Evolutionary conservation across 2,113 vertebrate genomes (phyloP), one percentile per base, ranked within the genome.

Genomic region (Siniperca knerii): DNA sequence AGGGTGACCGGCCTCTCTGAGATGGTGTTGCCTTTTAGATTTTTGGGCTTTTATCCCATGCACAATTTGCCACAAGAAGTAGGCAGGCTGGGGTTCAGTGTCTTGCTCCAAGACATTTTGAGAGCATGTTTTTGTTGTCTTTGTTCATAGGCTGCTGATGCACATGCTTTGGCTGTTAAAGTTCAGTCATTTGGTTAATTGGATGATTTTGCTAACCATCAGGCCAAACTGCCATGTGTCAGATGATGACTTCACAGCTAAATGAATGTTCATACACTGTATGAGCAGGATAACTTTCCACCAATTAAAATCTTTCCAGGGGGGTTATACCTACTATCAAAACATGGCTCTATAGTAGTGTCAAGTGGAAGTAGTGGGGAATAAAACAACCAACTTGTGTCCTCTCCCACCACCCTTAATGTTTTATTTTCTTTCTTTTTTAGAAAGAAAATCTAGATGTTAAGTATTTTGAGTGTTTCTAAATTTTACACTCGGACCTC

Each of bases 31-130:
- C 62, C 35, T 48, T 25, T 77, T 79, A 58, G 33, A 67, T 60
- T 76, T 71, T 55, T 16, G 37, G 1, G 48, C 60, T 68, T 79
- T 82, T 52, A 60, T 87, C 62, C 42, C 42, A 15, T 35, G 42
- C 1, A 0, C 58, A 69, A 37, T 77, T 73, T 64, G 33, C 82
- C 20, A 44, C 62, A 44, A 29, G 46, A 64, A 29, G 33, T 0
- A 16, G 25, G 12, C 40, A 11, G 58, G 1, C 44, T 37, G 3
- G 48, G n/a, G 25, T 46, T 69, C 64, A 37, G 71, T 48, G 11
- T 57, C 15, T 40, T 20, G 23, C 69, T 70, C 55, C 75, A 52
- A 75, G 12, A 64, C 11, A 40, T 66, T 70, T 48, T 33, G 21
- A 44, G 46, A 21, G 33, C 13, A 35, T 11, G 10, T 12, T 10